phyloP scores from a whole-genome alignment of 1,140 invertebrate species.

The Heliconius congener region DNA sequence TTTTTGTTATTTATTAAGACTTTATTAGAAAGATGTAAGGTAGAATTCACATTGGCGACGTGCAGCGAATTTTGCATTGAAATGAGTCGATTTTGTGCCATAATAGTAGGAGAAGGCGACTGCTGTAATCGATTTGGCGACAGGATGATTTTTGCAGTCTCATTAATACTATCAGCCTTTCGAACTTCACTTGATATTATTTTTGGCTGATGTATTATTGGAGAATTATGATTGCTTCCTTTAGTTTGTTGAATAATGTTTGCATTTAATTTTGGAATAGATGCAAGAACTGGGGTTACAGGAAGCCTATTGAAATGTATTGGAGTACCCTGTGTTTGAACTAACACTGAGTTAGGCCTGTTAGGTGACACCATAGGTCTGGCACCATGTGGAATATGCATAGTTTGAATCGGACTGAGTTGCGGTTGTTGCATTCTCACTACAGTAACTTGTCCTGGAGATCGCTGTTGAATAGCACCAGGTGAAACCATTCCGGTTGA shows the following conservation, averaged over 20 bases:
- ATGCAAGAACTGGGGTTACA: conserved; percentile 80
- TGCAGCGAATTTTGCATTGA: conserved; percentile 70
- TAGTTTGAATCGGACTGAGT: conserved; percentile 74
- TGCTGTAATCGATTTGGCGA: conserved; percentile 67
- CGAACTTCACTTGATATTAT: conserved; percentile 55
- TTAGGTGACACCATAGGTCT: conserved; percentile 78
- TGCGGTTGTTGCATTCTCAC: conserved; percentile 80
- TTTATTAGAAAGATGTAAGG: conserved; percentile 68
- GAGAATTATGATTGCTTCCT: conserved; percentile 49
- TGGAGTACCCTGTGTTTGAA: conserved; percentile 71
- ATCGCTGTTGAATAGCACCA: conserved; percentile 66
- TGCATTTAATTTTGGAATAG: conserved; percentile 80
- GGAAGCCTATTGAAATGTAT: conserved; percentile 79
- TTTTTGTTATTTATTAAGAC: conserved; percentile 64
- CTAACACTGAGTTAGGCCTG: conserved; percentile 72
- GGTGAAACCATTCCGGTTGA: conserved; percentile 60
- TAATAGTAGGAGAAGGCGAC: conserved; percentile 63
- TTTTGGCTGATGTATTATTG: conserved; percentile 64
- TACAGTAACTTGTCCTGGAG: conserved; percentile 75
- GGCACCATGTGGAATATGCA: conserved; percentile 66
- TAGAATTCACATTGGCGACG: conserved; percentile 59
- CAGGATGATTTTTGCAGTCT: conserved; percentile 74
- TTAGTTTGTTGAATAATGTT: conserved; percentile 80
- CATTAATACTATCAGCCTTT: conserved; percentile 64
- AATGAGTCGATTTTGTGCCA: conserved; percentile 76